Evolutionary conservation across 2,888 invertebrate species (phyloP).

Genomic region (Andrena fulva): DNA sequence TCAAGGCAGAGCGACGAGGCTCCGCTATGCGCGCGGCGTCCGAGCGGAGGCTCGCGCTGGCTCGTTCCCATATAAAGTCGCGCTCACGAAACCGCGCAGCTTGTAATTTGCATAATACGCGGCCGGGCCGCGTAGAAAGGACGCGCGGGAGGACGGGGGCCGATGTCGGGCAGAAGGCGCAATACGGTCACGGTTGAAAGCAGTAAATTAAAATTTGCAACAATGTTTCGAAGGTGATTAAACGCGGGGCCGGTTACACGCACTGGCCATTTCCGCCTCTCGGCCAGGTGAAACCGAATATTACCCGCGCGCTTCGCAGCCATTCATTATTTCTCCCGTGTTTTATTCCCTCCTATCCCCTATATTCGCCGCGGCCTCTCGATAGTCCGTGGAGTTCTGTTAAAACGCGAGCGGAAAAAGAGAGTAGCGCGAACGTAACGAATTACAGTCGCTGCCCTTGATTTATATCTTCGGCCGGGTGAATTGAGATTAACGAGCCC

Average conservation of each 20-base stretch:
- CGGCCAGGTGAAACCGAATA: slow-evolving; percentile 60
- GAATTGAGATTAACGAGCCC: slow-evolving; percentile 61
- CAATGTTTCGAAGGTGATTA: slow-evolving; percentile 42
- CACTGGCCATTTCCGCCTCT: slow-evolving; percentile 53
- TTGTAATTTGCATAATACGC: slow-evolving; percentile 52
- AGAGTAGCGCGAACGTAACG: slow-evolving; percentile 37
- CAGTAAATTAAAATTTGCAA: slow-evolving; percentile 45
- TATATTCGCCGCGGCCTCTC: not conserved
- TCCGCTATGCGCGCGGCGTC: not conserved
- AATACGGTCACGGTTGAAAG: slow-evolving; percentile 25
- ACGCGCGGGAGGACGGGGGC: not conserved
- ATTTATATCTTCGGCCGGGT: slow-evolving; percentile 51
- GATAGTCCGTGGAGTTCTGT: slow-evolving; percentile 32
- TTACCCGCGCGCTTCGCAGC: slow-evolving; percentile 48
- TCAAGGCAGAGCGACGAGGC: not conserved
- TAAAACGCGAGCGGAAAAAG: slow-evolving; percentile 25
- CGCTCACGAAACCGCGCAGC: slow-evolving; percentile 13
- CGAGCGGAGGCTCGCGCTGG: slow-evolving; percentile 7
- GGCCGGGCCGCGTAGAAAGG: not conserved
- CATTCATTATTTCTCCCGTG: slow-evolving; percentile 46
- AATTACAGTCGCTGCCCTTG: slow-evolving; percentile 45
- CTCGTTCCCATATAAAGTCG: slow-evolving; percentile 24
- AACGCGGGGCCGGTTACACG: slow-evolving; percentile 23
- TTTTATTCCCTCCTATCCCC: slow-evolving; percentile 13
- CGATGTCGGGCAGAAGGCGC: not conserved